Percentiles rank a stretch among this genome's conserved stretches.
These are phyloP conservation scores for Samia ricini DNA, from an alignment of 1,140 invertebrate species.

Conservation along the genomic window DNA sequence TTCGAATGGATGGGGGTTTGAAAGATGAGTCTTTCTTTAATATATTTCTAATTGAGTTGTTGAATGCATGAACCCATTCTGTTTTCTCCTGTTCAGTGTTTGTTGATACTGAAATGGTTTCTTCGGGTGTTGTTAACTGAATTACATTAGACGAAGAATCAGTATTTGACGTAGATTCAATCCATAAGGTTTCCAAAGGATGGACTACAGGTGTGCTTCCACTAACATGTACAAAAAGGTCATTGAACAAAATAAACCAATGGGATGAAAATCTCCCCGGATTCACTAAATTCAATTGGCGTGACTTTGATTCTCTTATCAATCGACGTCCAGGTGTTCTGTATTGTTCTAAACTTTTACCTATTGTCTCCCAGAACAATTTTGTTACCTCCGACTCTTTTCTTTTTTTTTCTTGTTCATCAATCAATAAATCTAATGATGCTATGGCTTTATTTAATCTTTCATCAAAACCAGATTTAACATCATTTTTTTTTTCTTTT, in stretches of 20 bases:
- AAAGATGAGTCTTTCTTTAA: slow-evolving; percentile 76
- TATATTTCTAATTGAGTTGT: slow-evolving; percentile 80
- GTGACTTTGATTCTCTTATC: slow-evolving; percentile 86
- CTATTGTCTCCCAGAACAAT: slow-evolving; percentile 86
- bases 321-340: slow-evolving; percentile 84
- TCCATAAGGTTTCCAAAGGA: slow-evolving; percentile 87
- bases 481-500: slow-evolving; percentile 58
- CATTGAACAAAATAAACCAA: slow-evolving; percentile 87
- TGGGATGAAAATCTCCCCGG: slow-evolving; percentile 84
- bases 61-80: slow-evolving; percentile 87
- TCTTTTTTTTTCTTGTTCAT: slow-evolving; percentile 80
- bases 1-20: slow-evolving; percentile 84
- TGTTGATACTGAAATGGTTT: slow-evolving; percentile 83
- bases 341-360: slow-evolving; percentile 82
- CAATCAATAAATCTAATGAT: slow-evolving; percentile 81
- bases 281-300: slow-evolving; percentile 83
- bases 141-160: slow-evolving; percentile 81
- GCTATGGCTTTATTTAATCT: slow-evolving; percentile 67
- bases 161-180: slow-evolving; percentile 80
- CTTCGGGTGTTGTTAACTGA: slow-evolving; percentile 87
- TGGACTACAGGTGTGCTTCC: slow-evolving; percentile 81
- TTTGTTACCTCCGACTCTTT: slow-evolving; percentile 85
- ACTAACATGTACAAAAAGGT: slow-evolving; percentile 85
- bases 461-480: slow-evolving; percentile 61
- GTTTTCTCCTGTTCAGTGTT: slow-evolving; percentile 83